Evolutionary conservation across 2,797 vertebrate species (phyloP), one percentile per base, ranked within the genome.

Genomic region (Pelobates cultripes): DNA sequence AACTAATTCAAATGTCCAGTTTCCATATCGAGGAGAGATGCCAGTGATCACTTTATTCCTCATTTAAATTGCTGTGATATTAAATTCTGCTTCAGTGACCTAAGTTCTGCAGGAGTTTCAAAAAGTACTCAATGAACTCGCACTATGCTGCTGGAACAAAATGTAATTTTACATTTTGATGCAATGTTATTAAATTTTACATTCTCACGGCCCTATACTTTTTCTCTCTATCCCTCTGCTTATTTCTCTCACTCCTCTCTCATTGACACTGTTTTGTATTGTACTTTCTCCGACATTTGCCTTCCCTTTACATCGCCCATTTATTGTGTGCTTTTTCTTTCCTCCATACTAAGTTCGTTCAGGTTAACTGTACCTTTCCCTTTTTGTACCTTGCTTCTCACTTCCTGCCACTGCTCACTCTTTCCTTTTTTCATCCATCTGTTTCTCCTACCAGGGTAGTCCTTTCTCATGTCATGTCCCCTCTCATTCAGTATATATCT

Each of bases 201-300:
- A 12, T 57, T 57, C 13, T 57, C 5, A 1, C 47, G 5, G 3
- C 13, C 14, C 55, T 12, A 9, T 57, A 15, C 55, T 7, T 57
- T 57, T 57, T 51, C 5, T 51, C 47, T 51, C 55, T 47, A 57
- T 87, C 86, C 77, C 87, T 41, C 68, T 91, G 63, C 68, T 3
- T 68, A 73, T 41, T 75, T 57, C 4, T 57, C 55, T 12, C 47
- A 51, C 47, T 51, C 47, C 5, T 51, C 47, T 51, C 28, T 28
- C 28, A 28, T 28, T 28, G 28, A 28, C 28, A 28, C 28, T 28
- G 28, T 28, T 28, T 28, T 28, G 28, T 28, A 28, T 28, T 28
- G 28, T 28, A 28, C 28, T 28, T 28, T 28, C 28, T 28, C 28
- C 28, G 28, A 28, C 28, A 28, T 28, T 28, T 28, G 28, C 28